Evolutionary conservation across 1,140 invertebrate species (phyloP), one percentile per base, ranked within the genome.

Genomic region (Platyscapa corneri): DNA sequence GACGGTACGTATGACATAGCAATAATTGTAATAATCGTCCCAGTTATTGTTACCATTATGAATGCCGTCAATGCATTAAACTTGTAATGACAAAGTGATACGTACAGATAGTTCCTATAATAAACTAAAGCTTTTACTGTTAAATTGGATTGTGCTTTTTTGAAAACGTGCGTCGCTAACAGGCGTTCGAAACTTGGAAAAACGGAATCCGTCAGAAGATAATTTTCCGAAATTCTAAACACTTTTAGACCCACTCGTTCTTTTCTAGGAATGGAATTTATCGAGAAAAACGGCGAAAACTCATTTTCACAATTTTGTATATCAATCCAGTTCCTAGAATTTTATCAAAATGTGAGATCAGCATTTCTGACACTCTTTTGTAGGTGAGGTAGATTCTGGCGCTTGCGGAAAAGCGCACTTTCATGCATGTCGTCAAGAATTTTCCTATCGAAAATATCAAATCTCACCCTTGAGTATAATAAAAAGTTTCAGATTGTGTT

Each of bases 351-450:
- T 39, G 34, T 12, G 8, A 23, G 34, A 70, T 70, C 67, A 70
- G 67, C 67, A 70, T 16, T n/a, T 70, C 67, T 23, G 34, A 37
- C 16, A 37, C 34, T 70, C 30, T 39, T 34, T 37, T 39, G 34
- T 27, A 60, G 27, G 23, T 27, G 56, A 60, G 10, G 20, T 37
- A 70, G 67, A 70, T 70, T 70, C 37, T 20, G 32, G 18, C 18
- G 34, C 1, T 70, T 70, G 67, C 18, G 34, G 67, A 70, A 60
- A 70, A 70, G 18, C 10, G 67, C 3, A 8, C 34, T 5, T 70
- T 70, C 67, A 37, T 70, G 67, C 67, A 70, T 39, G 34, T 70
- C 67, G 32, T 70, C 67, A 70, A 37, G 67, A 70, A 70, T 70
- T 70, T 70, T 70, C 67, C 34, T 39, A 37, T 70, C 67, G 67